Conservation (phyloP, 2,888 invertebrate genomes). For the Onthophagus sagittarius region DNA sequence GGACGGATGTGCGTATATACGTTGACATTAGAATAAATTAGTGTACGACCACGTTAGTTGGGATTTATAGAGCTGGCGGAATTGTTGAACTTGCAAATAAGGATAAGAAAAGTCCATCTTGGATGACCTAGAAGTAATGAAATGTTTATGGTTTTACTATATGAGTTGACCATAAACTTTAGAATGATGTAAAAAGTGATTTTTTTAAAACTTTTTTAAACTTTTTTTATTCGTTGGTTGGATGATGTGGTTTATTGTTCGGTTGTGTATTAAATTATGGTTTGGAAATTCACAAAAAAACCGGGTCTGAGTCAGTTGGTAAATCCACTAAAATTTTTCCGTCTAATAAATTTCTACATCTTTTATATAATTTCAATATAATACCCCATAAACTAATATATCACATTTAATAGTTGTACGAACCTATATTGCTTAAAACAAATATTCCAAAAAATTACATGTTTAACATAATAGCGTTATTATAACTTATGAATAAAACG, state of each 20-base stretch:
- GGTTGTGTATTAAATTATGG: conserved; percentile 8
- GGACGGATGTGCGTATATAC: background rate
- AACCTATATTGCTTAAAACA: too few relatives aligned
- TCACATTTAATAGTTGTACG: too few relatives aligned
- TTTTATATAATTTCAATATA: too few relatives aligned
- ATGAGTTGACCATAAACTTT: too few relatives aligned
- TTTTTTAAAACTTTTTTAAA: background rate
- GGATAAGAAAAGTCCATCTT: conserved; percentile 4
- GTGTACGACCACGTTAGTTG: background rate
- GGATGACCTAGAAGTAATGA: background rate
- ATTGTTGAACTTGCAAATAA: conserved; percentile 3
- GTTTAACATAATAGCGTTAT: too few relatives aligned
- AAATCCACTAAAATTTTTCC: too few relatives aligned
- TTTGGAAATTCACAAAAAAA: background rate
- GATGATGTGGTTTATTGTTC: background rate
- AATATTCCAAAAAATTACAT: too few relatives aligned
- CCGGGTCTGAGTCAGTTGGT: too few relatives aligned
- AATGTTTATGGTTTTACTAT: background rate
- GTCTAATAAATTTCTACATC: too few relatives aligned
- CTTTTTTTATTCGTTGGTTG: background rate
- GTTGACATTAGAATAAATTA: conserved; percentile 1
- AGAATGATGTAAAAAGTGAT: background rate
- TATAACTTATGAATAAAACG: too few relatives aligned
- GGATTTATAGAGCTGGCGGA: background rate
- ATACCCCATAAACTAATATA: too few relatives aligned